phyloP scores from a whole-genome alignment of 1,140 invertebrate genomes.

The Drosophila pruinosa region DNA sequence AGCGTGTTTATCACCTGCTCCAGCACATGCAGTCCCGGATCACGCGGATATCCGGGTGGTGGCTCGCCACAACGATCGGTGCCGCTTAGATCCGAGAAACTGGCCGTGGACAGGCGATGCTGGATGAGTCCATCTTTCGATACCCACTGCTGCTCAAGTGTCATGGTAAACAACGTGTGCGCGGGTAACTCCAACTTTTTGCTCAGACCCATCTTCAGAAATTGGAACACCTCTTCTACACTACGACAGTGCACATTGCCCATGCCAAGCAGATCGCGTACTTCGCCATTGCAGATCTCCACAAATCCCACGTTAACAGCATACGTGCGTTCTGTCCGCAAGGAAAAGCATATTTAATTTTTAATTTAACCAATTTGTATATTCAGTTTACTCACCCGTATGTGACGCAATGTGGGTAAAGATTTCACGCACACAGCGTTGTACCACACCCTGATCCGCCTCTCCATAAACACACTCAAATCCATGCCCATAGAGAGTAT shows the following conservation, averaged over 20 bases:
- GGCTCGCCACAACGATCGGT: constrained; percentile 84
- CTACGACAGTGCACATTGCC: constrained; percentile 84
- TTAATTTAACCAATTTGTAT: not conserved
- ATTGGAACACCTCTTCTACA: constrained; percentile 85
- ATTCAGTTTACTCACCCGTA: constrained; percentile 55
- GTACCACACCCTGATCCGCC: constrained; percentile 90
- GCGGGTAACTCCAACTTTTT: constrained; percentile 39
- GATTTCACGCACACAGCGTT: constrained; percentile 89
- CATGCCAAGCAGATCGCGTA: constrained; percentile 84
- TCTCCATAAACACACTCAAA: constrained; percentile 87
- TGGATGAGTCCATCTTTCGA: constrained; percentile 83
- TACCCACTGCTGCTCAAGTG: constrained; percentile 88
- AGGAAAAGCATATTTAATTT: not conserved
- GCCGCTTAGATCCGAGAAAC: constrained; percentile 87
- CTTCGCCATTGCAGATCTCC: constrained; percentile 85
- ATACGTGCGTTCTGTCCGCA: constrained; percentile 84
- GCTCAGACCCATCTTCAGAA: constrained; percentile 84
- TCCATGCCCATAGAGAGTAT: constrained; percentile 89
- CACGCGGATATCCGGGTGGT: constrained; percentile 82
- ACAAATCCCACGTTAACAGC: constrained; percentile 87
- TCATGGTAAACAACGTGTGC: constrained; percentile 87
- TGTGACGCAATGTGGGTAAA: constrained; percentile 87
- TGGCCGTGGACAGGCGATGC: constrained; percentile 87
- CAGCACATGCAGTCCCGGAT: constrained; percentile 85
- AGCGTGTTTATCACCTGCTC: constrained; percentile 86